phyloP scores from a whole-genome alignment of 2,797 vertebrate genomes.

The Liparis tanakae region DNA sequence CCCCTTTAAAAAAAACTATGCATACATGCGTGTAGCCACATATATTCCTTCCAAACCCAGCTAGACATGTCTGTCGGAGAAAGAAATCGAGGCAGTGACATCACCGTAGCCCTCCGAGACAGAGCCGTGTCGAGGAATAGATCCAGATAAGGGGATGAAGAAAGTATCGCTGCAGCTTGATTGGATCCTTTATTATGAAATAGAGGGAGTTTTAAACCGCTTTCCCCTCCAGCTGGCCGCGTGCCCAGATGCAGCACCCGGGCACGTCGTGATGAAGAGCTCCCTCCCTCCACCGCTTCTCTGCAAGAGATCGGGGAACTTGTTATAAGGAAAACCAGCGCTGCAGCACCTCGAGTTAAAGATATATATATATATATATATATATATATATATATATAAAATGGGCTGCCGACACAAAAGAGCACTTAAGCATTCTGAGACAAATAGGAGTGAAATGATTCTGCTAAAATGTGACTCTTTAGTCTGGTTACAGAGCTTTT shows the following conservation, averaged over 20 bases:
- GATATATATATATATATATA: too few species aligned
- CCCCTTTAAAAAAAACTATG: neutral
- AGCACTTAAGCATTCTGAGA: neutral
- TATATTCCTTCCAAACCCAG: neutral
- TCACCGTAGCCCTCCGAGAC: neutral
- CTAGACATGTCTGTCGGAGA: neutral
- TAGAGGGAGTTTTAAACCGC: neutral
- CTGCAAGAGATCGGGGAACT: neutral
- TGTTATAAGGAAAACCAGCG: neutral
- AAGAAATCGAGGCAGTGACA: neutral
- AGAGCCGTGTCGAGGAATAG: neutral
- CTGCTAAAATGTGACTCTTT: neutral
- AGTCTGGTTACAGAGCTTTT: neutral
- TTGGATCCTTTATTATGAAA: constrained; percentile 8
- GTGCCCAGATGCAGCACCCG: neutral
- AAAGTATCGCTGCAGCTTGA: constrained; percentile 10
- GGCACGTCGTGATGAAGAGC: neutral
- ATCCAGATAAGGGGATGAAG: neutral
- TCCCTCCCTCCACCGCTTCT: neutral
- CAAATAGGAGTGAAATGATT: neutral
- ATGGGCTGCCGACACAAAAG: neutral
- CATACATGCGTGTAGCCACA: neutral
- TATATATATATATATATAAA: too few species aligned
- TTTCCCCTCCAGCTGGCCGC: neutral
- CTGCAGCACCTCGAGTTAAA: constrained; percentile 1